Conservation (phyloP, 2,888 invertebrate genomes). For the Hyposoter dolosus region DNA sequence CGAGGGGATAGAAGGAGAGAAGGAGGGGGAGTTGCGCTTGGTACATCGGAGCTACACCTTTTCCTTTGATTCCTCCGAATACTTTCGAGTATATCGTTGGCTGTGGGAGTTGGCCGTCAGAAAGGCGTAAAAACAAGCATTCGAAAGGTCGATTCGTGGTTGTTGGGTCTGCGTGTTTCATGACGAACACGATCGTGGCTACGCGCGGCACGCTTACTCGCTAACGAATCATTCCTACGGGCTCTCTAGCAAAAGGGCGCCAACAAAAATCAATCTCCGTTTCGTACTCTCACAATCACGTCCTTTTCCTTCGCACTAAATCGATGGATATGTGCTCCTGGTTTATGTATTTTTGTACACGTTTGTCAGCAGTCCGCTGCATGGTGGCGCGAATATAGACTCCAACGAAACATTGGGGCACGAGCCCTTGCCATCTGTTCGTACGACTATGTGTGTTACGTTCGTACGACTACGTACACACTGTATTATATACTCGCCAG, state of each 20-base stretch:
- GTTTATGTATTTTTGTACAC: slow-evolving; percentile 42
- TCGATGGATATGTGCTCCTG: not conserved
- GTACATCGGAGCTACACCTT: slow-evolving; percentile 8
- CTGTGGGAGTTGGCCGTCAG: not conserved
- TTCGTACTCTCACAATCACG: not conserved
- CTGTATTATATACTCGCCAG: slow-evolving; percentile 10
- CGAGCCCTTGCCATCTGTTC: slow-evolving; percentile 81
- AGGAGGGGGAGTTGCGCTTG: not conserved
- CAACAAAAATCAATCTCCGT: not conserved
- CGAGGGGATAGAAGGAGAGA: no score
- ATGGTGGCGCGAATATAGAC: slow-evolving; percentile 71
- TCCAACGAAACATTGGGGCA: slow-evolving; percentile 75
- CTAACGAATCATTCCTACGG: not conserved
- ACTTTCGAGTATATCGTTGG: not conserved
- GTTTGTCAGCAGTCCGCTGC: slow-evolving; percentile 57
- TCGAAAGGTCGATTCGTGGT: not conserved
- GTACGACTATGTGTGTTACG: slow-evolving; percentile 60
- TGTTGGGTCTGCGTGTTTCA: not conserved
- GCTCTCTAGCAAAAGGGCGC: not conserved
- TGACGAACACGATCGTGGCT: not conserved
- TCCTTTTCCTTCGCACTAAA: slow-evolving; percentile 19
- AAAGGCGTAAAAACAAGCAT: slow-evolving; percentile 6
- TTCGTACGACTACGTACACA: not conserved
- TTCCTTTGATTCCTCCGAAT: slow-evolving; percentile 53
- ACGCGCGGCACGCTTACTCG: not conserved